These are phyloP conservation scores for Lepus europaeus DNA, from an alignment of 2,113 vertebrate species.

Conservation along the genomic window DNA sequence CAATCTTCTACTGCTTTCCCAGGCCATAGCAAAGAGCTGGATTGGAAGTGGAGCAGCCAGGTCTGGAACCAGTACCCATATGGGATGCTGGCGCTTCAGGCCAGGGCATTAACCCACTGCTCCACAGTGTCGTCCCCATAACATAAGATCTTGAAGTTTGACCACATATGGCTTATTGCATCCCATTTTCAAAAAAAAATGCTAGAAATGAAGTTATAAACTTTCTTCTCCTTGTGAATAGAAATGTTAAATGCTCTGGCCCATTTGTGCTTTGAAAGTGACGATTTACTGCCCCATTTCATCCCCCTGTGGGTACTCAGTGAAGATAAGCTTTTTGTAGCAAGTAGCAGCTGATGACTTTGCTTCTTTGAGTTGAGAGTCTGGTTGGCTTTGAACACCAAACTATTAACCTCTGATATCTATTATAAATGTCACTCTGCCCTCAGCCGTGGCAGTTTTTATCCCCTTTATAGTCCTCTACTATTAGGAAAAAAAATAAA, in stretches of 20 bases:
- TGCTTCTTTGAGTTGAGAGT: not conserved
- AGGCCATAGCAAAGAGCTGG: no score
- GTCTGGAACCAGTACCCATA: no score
- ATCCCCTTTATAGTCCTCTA: not conserved
- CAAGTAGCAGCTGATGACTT: constrained; percentile 34
- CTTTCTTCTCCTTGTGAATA: not conserved
- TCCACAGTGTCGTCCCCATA: no score
- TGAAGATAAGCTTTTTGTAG: not conserved
- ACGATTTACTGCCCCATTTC: not conserved
- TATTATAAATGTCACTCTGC: constrained; percentile 32
- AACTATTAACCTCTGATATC: not conserved
- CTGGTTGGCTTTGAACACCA: not conserved
- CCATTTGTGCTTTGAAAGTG: not conserved
- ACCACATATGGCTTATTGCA: constrained; percentile 3
- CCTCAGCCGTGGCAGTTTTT: not conserved
- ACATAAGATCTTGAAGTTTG: not conserved
- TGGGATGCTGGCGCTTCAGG: no score
- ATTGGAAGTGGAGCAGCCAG: no score
- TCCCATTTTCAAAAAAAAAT: constrained; percentile 27
- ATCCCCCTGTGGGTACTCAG: not conserved
- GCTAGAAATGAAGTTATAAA: not conserved
- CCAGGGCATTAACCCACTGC: no score
- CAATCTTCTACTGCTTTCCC: no score
- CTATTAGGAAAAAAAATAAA: constrained; percentile 54
- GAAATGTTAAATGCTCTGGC: constrained; percentile 17